Conservation (phyloP, 2,888 invertebrate genomes). For the Sinodicranocentrus sp. region DNA sequence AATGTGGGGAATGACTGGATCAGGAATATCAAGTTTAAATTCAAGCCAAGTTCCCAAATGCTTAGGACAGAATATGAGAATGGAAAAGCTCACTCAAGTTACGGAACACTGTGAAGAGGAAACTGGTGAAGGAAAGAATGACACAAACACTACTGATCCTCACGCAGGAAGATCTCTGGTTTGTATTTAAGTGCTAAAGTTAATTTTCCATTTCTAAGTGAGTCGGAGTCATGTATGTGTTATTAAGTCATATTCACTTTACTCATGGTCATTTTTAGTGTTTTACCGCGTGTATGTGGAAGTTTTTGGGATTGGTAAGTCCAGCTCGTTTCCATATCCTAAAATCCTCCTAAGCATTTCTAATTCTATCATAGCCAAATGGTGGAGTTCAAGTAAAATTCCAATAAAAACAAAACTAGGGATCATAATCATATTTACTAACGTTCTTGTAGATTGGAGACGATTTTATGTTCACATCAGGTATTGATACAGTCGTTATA, state of each 20-base stretch:
- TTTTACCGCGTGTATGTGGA: constrained; percentile 60
- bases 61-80: constrained; percentile 45
- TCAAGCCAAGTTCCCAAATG: constrained; percentile 41
- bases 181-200: too few relatives aligned
- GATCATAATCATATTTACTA: neutral
- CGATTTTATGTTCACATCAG: constrained; percentile 52
- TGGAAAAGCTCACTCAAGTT: constrained; percentile 53
- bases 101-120: constrained; percentile 41
- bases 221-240: too few relatives aligned
- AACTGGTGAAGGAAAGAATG: constrained; percentile 42
- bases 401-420: too few relatives aligned
- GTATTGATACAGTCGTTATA: constrained; percentile 36
- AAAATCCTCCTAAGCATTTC: neutral
- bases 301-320: constrained; percentile 50
- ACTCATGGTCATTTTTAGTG: constrained; percentile 34
- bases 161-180: constrained; percentile 36
- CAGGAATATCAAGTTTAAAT: constrained; percentile 8
- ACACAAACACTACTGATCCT: neutral
- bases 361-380: neutral
- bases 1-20: constrained; percentile 28
- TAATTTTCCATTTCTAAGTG: too few relatives aligned
- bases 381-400: too few relatives aligned
- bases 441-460: constrained; percentile 48
- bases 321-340: neutral
- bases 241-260: constrained; percentile 14